These are phyloP conservation scores for Tetrapedia diversipes DNA, from an alignment of 2,888 invertebrate species.

Conservation along the genomic window DNA sequence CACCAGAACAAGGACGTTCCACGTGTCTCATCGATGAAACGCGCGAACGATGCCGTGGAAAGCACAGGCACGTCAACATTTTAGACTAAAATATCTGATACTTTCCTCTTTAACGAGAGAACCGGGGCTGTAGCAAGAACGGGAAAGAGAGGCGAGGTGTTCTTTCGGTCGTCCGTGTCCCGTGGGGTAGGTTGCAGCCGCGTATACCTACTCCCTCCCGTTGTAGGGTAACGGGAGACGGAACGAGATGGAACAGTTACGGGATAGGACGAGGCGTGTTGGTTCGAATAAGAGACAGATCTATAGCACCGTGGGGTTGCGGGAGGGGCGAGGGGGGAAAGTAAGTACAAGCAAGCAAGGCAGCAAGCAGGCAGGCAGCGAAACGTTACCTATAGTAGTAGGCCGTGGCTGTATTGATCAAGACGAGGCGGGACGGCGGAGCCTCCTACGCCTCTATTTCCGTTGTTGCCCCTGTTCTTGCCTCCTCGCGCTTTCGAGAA, in stretches of 20 bases:
- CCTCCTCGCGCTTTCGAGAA: constrained; percentile 78
- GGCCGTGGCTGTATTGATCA: constrained; percentile 82
- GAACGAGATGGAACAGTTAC: constrained; percentile 71
- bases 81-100: constrained; percentile 52
- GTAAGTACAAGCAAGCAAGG: constrained; percentile 60
- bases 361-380: constrained; percentile 72
- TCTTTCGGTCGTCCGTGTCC: constrained; percentile 75
- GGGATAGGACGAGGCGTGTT: constrained; percentile 76
- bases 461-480: constrained; percentile 80
- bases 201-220: constrained; percentile 70
- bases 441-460: constrained; percentile 81
- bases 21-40: background rate
- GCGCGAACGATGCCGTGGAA: background rate
- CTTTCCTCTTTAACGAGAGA: constrained; percentile 72
- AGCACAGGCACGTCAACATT: constrained; percentile 4
- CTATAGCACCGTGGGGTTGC: constrained; percentile 75
- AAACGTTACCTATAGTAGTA: constrained; percentile 80
- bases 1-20: background rate
- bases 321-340: constrained; percentile 69
- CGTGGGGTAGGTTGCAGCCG: constrained; percentile 76
- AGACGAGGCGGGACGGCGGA: constrained; percentile 81
- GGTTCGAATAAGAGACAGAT: constrained; percentile 81
- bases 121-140: constrained; percentile 41
- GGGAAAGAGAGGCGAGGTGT: constrained; percentile 59
- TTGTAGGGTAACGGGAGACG: constrained; percentile 70